Evolutionary conservation across 1,140 invertebrate species (phyloP).

Genomic region (Drosophila kohkoa): DNA sequence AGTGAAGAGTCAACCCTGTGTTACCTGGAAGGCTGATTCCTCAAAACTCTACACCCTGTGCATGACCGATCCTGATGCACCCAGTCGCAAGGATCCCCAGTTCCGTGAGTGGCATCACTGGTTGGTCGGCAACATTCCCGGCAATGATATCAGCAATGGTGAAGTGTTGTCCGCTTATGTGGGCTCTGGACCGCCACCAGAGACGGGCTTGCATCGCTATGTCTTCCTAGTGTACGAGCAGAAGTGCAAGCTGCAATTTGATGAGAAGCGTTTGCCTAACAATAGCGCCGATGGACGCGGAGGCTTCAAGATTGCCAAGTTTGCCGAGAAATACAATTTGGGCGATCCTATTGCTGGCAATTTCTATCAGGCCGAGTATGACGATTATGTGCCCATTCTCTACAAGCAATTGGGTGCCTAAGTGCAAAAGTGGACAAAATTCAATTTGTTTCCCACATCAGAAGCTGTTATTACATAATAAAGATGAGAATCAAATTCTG

Average conservation of each 20-base stretch:
- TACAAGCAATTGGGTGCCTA: constrained; percentile 78
- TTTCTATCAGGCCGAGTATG: constrained; percentile 95
- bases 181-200: constrained; percentile 93
- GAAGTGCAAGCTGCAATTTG: constrained; percentile 65
- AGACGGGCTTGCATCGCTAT: constrained; percentile 95
- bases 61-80: constrained; percentile 87
- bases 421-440: not conserved
- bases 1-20: constrained; percentile 89
- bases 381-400: constrained; percentile 93
- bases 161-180: constrained; percentile 92
- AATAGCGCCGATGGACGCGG: constrained; percentile 90
- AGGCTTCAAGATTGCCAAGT: constrained; percentile 92
- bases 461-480: constrained; percentile 34
- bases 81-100: constrained; percentile 91
- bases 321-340: constrained; percentile 89
- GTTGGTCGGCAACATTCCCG: constrained; percentile 96
- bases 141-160: constrained; percentile 89
- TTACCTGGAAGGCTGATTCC: constrained; percentile 88
- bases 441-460: too few relatives aligned
- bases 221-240: constrained; percentile 96
- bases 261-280: constrained; percentile 85
- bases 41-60: constrained; percentile 90
- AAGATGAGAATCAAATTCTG: constrained; percentile 12
- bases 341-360: constrained; percentile 94
- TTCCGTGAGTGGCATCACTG: constrained; percentile 97